Evolutionary conservation across 2,888 invertebrate species (phyloP).

Genomic region (Biston stratarius): DNA sequence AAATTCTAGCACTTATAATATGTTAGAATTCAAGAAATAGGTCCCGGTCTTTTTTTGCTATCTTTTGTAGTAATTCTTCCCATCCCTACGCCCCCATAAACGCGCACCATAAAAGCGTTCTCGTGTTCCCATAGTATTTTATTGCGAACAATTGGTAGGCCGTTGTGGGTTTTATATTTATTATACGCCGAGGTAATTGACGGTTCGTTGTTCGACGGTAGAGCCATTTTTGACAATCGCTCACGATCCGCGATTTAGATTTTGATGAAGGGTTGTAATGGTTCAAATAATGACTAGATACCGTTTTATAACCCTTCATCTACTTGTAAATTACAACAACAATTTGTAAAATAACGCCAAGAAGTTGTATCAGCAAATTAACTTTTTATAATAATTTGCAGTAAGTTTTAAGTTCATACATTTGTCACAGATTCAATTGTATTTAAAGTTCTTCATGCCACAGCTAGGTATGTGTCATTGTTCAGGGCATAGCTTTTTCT

Average conservation of each 20-base stretch:
- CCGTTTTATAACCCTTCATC: neutral
- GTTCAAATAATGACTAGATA: neutral
- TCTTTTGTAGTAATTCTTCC: constrained; percentile 6
- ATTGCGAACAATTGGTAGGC: constrained; percentile 45
- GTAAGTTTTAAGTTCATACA: no score
- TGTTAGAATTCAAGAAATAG: neutral
- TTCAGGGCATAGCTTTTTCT: no score
- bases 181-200: constrained; percentile 40
- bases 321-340: neutral
- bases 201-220: constrained; percentile 31
- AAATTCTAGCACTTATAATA: neutral
- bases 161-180: constrained; percentile 44
- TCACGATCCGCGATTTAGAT: constrained; percentile 11
- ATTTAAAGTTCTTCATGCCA: no score
- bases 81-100: constrained; percentile 38
- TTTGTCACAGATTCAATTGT: no score
- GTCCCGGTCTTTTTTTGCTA: neutral
- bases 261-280: constrained; percentile 5
- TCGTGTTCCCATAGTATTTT: constrained; percentile 49
- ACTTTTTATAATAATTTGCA: no score
- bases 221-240: constrained; percentile 25
- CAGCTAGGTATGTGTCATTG: no score
- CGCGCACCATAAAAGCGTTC: constrained; percentile 47
- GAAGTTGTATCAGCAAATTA: no score
- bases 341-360: neutral